A percentile compares a stretch with the other conserved stretches of the same genome.
Conservation (phyloP, 2,888 invertebrate species). For the Oscheius myriophilus region DNA sequence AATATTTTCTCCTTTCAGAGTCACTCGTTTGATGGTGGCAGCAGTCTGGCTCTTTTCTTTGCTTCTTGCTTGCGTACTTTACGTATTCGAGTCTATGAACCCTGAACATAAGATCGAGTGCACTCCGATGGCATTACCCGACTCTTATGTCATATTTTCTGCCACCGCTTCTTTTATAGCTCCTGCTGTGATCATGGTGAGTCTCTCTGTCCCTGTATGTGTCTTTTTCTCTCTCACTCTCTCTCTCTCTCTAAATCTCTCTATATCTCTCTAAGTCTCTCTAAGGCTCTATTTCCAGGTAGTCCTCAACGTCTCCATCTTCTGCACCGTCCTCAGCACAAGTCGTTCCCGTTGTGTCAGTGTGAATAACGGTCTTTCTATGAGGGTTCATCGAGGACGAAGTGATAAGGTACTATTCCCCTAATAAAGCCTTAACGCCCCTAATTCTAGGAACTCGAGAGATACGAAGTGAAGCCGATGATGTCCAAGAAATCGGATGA, state of each 20-base stretch:
- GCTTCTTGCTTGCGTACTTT: slow-evolving; percentile 92
- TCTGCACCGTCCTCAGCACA: slow-evolving; percentile 62
- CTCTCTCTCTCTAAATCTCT: too few relatives aligned
- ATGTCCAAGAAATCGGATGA: not conserved
- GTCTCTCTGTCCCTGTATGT: not conserved
- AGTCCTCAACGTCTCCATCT: slow-evolving; percentile 64
- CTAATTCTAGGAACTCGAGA: slow-evolving; percentile 11
- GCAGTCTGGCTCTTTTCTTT: slow-evolving; percentile 90
- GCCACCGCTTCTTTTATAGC: slow-evolving; percentile 67
- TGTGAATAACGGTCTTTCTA: slow-evolving; percentile 45
- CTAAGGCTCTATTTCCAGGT: slow-evolving; percentile 36
- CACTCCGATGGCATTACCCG: slow-evolving; percentile 59
- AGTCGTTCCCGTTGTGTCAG: slow-evolving; percentile 47
- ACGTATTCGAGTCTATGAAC: slow-evolving; percentile 75
- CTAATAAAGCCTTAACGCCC: not conserved
- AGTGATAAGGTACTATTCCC: not conserved
- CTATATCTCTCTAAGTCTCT: too few relatives aligned
- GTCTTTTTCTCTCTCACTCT: too few relatives aligned
- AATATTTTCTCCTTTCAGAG: slow-evolving; percentile 38
- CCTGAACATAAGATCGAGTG: slow-evolving; percentile 40
- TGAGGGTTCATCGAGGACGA: slow-evolving; percentile 59
- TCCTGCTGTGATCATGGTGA: slow-evolving; percentile 66
- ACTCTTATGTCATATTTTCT: slow-evolving; percentile 66
- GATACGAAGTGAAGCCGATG: slow-evolving; percentile 9
- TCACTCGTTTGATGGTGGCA: slow-evolving; percentile 63